Base-by-base conservation (phyloP, 53 echinoderm and acorn worm genomes). In the Paracentrotus lividus region DNA sequence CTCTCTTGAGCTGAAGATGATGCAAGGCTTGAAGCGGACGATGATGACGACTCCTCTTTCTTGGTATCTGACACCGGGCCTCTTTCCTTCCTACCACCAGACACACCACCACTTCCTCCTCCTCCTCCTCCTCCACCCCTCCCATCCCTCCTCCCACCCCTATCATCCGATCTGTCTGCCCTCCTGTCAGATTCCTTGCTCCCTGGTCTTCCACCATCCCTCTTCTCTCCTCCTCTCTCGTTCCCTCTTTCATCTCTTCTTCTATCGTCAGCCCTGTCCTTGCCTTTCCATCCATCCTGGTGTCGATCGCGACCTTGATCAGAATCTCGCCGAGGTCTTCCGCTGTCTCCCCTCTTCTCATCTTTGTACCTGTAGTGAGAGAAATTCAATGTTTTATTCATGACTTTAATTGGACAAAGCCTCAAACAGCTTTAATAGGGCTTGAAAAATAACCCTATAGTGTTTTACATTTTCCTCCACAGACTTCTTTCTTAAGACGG, bases 251-350 rank as follows among this genome's bases (percentile, higher is more conserved):
- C 68, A 24, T 51, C 72, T 24, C 69, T 85, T 58, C 65, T 85
- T 75, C 72, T 68, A 53, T 90, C 90, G 52, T 93, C 91, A 75
- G 43, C 21, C 34, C 88, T 91, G 47, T 93, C 94, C n/a, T 67
- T 89, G 32, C 94, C 90, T 87, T 90, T 93, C 18, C 75, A 65
- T 49, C 87, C 84, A 40, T 67, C 88, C 49, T 65, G 55, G 12
- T 33, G 51, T 51, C 94, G 21, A 56, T 78, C 92, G 40, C 92
- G 20, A 3, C 58, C 92, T 26, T 57, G 92, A 55, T 92, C 92
- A 0, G 81, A 77, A 43, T 92, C 92, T 1, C 92, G 34, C 21
- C 92, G 57, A 16, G 16, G 34, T 72, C 75, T 43, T 23, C 75
- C 91, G 31, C 91, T 26, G 38, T 90, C 91, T 20, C 49, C 49